phyloP scores from a whole-genome alignment of 2,888 invertebrate genomes.

The Ditula angustiorana region DNA sequence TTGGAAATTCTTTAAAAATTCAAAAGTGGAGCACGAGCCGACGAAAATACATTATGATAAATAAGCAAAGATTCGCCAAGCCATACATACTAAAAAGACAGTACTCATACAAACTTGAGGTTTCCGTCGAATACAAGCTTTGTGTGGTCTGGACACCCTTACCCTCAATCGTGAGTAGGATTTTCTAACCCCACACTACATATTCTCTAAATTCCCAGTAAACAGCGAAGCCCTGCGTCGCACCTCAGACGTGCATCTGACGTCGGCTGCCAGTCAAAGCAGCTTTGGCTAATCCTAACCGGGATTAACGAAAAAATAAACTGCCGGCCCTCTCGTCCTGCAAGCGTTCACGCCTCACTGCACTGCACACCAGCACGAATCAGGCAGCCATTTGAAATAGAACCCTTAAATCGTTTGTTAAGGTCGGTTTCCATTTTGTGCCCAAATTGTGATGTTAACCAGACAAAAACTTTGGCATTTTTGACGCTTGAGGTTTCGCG shows the following conservation, averaged over 20 bases:
- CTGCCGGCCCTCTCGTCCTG: conserved; percentile 75
- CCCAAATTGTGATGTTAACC: conserved; percentile 25
- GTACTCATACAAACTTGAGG: too few species aligned
- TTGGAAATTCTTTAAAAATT: too few species aligned
- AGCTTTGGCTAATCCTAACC: conserved; percentile 82
- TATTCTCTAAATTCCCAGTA: conserved; percentile 38
- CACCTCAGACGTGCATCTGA: conserved; percentile 73
- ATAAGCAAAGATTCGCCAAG: too few species aligned
- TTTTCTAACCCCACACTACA: conserved; percentile 24
- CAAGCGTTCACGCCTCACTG: conserved; percentile 81
- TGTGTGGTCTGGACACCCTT: background rate
- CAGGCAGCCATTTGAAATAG: conserved; percentile 25
- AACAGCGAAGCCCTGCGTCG: conserved; percentile 55
- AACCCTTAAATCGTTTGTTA: conserved; percentile 39
- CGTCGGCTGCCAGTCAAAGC: conserved; percentile 84
- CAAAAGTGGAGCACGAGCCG: too few species aligned
- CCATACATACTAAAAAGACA: too few species aligned
- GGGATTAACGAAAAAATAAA: conserved; percentile 83
- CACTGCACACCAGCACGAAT: conserved; percentile 49
- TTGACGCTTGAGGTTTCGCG: conserved; percentile 81
- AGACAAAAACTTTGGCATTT: conserved; percentile 65
- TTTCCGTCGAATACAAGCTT: too few species aligned
- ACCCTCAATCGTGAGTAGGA: conserved; percentile 1
- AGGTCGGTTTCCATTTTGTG: background rate
- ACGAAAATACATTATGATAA: too few species aligned